phyloP scores from a whole-genome alignment of 2,888 invertebrate genomes.

The Trichogramma evanescens region DNA sequence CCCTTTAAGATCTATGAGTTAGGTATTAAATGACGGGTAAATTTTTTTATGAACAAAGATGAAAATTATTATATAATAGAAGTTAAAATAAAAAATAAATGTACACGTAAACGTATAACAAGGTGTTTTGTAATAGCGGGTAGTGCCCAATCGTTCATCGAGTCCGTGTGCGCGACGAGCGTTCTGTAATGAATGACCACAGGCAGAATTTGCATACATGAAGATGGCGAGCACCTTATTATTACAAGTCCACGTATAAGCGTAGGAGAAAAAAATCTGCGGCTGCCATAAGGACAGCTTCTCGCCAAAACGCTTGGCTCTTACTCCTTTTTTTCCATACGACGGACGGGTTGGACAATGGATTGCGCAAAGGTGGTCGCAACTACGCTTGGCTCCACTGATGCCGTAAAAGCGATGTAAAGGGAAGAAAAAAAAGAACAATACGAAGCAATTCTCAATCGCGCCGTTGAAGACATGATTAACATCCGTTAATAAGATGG shows the following conservation, averaged over 20 bases:
- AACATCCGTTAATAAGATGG: conserved; percentile 48
- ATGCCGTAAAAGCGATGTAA: too few species aligned
- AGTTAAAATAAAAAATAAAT: too few species aligned
- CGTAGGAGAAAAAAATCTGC: too few species aligned
- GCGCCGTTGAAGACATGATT: conserved; percentile 47
- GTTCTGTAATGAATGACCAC: conserved; percentile 43
- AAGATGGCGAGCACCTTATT: conserved; percentile 47
- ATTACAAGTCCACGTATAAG: conserved; percentile 35
- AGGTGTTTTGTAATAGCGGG: conserved; percentile 16
- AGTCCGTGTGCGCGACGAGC: conserved; percentile 23
- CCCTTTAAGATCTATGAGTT: too few species aligned
- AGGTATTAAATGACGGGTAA: too few species aligned
- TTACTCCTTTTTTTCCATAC: too few species aligned
- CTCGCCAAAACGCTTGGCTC: too few species aligned
- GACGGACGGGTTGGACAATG: conserved; percentile 37
- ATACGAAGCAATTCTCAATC: conserved; percentile 35
- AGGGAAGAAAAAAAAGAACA: too few species aligned
- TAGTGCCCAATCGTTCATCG: conserved; percentile 44
- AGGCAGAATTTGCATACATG: conserved; percentile 43
- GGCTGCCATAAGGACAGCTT: too few species aligned
- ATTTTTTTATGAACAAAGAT: too few species aligned
- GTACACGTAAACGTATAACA: too few species aligned
- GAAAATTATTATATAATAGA: too few species aligned
- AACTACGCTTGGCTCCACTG: background rate
- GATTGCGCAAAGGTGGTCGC: conserved; percentile 43